Evolutionary conservation across 2,797 vertebrate species (phyloP).

Genomic region (Ceyx erithaca): DNA sequence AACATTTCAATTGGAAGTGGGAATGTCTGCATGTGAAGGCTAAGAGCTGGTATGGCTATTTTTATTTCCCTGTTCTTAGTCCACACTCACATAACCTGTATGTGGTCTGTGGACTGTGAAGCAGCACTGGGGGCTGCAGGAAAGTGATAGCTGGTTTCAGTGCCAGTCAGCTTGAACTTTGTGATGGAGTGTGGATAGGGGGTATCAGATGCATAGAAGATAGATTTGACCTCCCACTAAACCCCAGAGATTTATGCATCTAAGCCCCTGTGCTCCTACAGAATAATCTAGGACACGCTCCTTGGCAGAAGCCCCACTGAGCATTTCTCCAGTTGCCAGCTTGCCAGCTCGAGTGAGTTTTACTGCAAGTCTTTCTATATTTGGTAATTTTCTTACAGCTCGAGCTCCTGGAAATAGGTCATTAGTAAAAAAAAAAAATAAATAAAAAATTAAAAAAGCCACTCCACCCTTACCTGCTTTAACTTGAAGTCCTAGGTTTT

Average conservation of each 20-base stretch:
- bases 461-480: neutral
- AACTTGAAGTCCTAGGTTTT: neutral
- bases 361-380: slow-evolving; percentile 46
- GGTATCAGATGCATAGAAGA: neutral
- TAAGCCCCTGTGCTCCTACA: neutral
- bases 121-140: neutral
- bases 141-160: neutral
- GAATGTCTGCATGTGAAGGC: neutral
- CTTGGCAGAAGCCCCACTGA: slow-evolving; percentile 50
- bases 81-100: neutral
- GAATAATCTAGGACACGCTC: slow-evolving; percentile 14
- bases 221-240: slow-evolving; percentile 45
- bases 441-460: neutral
- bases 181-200: neutral
- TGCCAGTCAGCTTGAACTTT: neutral
- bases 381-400: slow-evolving; percentile 39
- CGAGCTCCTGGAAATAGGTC: slow-evolving; percentile 48
- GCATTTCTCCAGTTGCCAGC: slow-evolving; percentile 11
- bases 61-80: slow-evolving; percentile 24
- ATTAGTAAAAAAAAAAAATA: slow-evolving; percentile 31
- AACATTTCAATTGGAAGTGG: neutral
- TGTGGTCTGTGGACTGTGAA: neutral
- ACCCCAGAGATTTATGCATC: neutral
- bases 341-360: slow-evolving; percentile 47
- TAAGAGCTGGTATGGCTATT: neutral